phyloP scores from a whole-genome alignment of 1,140 invertebrate species.

The Philotrypesis tridentata region DNA sequence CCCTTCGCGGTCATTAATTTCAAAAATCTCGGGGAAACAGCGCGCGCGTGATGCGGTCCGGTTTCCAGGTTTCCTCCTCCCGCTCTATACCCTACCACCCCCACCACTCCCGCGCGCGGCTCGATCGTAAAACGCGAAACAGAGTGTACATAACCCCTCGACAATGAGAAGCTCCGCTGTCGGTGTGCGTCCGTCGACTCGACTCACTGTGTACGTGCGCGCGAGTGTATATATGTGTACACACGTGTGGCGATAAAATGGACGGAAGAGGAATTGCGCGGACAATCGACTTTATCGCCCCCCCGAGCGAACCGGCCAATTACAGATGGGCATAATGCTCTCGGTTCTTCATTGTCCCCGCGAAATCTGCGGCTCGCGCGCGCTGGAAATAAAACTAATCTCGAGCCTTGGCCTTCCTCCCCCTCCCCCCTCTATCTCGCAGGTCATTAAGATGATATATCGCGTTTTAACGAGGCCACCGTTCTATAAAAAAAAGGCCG shows the following conservation, averaged over 20 bases:
- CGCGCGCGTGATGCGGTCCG: background rate
- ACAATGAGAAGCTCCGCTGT: background rate
- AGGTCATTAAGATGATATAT: slow-evolving; percentile 31
- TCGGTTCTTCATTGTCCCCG: background rate
- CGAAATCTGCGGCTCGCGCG: background rate
- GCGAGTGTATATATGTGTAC: background rate
- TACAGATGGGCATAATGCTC: background rate
- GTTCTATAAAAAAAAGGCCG: background rate
- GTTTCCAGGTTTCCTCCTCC: background rate
- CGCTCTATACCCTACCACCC: too few species aligned
- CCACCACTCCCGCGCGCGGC: too few species aligned
- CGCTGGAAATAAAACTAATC: slow-evolving; percentile 25
- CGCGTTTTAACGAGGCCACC: slow-evolving; percentile 3
- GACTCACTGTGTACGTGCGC: too few species aligned
- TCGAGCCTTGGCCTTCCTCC: background rate
- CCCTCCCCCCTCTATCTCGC: too few species aligned
- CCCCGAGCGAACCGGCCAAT: background rate
- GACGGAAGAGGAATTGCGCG: background rate
- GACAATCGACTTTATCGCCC: slow-evolving; percentile 12
- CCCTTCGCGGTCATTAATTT: background rate
- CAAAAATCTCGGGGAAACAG: slow-evolving; percentile 7
- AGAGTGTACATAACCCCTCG: background rate
- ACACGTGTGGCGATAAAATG: slow-evolving; percentile 1
- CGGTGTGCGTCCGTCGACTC: too few species aligned
- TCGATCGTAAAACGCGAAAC: background rate